Evolutionary conservation across 1,140 invertebrate genomes (phyloP).

Genomic region (Mactra quadrangularis): DNA sequence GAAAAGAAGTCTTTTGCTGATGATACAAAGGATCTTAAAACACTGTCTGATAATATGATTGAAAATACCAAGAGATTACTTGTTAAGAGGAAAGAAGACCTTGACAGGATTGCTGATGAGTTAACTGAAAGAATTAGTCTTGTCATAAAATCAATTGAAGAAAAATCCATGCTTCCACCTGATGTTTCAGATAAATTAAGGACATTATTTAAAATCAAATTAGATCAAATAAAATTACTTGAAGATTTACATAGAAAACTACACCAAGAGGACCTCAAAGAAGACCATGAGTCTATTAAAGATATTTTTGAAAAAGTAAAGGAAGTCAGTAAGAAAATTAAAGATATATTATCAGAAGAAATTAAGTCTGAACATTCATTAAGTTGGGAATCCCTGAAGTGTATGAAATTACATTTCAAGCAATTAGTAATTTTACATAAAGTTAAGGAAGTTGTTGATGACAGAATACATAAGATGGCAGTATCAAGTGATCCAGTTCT

Average conservation of each 20-base stretch:
- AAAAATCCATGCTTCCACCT: not conserved
- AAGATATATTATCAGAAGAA: slow-evolving; percentile 6
- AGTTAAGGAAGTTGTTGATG: not conserved
- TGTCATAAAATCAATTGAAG: slow-evolving; percentile 4
- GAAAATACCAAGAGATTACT: slow-evolving; percentile 4
- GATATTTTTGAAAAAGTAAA: not conserved
- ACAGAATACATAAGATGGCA: not conserved
- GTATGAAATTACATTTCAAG: not conserved
- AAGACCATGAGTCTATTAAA: not conserved
- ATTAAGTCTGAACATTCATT: not conserved
- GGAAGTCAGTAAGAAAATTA: not conserved
- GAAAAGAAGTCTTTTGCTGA: slow-evolving; percentile 17
- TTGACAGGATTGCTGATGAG: not conserved
- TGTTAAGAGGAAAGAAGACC: slow-evolving; percentile 6
- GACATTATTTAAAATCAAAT: not conserved
- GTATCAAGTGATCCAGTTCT: not conserved
- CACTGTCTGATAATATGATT: not conserved
- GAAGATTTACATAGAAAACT: not conserved
- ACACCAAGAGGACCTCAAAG: not conserved
- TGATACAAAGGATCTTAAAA: not conserved
- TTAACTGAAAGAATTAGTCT: slow-evolving; percentile 11
- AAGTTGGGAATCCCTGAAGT: not conserved
- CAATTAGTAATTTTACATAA: slow-evolving; percentile 9
- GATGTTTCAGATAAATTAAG: not conserved
- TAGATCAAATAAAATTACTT: not conserved